Base-by-base conservation (phyloP, 2,113 vertebrate genomes). In the Sinocyclocheilus maitianheensis region DNA sequence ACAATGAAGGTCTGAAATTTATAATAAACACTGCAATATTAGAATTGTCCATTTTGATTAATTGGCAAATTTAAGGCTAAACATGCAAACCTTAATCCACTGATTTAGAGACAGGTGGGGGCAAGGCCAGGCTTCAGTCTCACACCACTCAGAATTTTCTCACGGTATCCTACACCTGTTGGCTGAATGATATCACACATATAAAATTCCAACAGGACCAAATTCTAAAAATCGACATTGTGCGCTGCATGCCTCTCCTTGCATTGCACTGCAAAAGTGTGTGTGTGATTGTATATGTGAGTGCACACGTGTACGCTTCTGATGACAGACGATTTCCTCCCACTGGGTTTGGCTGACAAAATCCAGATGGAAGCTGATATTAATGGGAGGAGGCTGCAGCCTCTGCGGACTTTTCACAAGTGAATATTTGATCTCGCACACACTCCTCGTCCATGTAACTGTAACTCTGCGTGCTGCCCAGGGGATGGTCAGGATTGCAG, bases 401-500 rank as follows among this genome's bases (percentile, higher is more conserved):
- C 89, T 80, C 74, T 53, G 79, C 26, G 58, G 89, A 85, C 80
- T 77, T 84, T 82, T 80, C 83, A 80, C 79, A 87, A 76, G 87
- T 86, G 87, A 87, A 91, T 90, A 87, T 87, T 86, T 87, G 84
- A 89, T 90, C 87, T 84, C 71, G 76, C 83, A 81, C 72, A 40
- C 83, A 85, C 83, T 76, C 87, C 43, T 58, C 71, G 82, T 79
- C 78, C 82, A 65, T 88, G 90, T 84, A 90, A 91, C 85, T 86
- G 84, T 90, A 90, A 87, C 89, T 86, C 71, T 18, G 24, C 37
- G 34, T 46, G 58, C 60, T 67, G 69, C 88, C 87, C 84, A 81
- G 37, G 88, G 87, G 88, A 88, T 85, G 83, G 87, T 87, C 84
- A 77, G 84, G 78, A 87, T 89, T 86, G 83, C 85, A 87, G 88